A percentile compares a stretch with the other conserved stretches of the same genome.
Evolutionary conservation across 2,797 vertebrate genomes (phyloP).

Genomic region (Sebastes iracundus): DNA sequence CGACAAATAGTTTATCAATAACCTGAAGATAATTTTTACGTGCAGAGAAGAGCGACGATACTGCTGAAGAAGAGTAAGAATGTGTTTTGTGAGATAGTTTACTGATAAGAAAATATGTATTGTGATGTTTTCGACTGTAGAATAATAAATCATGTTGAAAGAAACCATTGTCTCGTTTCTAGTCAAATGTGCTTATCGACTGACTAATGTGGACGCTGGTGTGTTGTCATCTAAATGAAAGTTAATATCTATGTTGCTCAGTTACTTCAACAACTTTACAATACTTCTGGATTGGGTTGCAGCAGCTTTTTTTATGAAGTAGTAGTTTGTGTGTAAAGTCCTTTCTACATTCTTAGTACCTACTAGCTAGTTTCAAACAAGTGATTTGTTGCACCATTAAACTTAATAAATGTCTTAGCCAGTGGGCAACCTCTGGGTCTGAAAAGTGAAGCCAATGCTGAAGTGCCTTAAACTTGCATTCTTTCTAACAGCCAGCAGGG

Average conservation of each 20-base stretch:
- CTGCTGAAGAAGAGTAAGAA: slow-evolving; percentile 16
- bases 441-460: too few species aligned
- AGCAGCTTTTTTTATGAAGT: background rate
- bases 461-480: too few species aligned
- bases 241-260: background rate
- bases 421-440: too few species aligned
- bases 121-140: slow-evolving; percentile 68
- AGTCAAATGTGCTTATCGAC: background rate
- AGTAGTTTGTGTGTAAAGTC: background rate
- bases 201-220: background rate
- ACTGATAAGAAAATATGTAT: slow-evolving; percentile 50
- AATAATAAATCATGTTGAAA: slow-evolving; percentile 73
- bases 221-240: background rate
- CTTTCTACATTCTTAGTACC: background rate
- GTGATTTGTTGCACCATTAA: background rate
- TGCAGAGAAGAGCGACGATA: background rate
- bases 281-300: background rate
- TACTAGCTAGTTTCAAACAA: background rate
- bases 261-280: background rate
- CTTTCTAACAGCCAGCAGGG: too few species aligned
- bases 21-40: slow-evolving; percentile 24
- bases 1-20: slow-evolving; percentile 22
- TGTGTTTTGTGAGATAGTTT: slow-evolving; percentile 55
- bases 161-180: background rate
- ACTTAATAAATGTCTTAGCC: too few species aligned